These are phyloP conservation scores for Chrysolina oricalcia DNA, from an alignment of 2,888 invertebrate species.

Conservation along the genomic window DNA sequence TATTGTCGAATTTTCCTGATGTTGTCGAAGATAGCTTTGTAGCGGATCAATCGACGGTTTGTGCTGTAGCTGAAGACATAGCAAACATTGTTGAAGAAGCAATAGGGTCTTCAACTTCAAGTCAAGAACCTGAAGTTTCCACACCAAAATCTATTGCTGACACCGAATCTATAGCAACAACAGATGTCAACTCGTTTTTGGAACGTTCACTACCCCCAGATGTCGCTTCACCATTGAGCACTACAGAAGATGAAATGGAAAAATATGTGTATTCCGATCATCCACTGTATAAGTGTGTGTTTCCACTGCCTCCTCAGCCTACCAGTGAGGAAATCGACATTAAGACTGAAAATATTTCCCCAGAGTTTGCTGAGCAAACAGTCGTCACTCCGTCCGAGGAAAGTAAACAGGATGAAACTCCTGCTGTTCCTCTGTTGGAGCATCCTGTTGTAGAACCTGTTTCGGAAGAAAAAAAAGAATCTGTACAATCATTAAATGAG, in stretches of 20 bases:
- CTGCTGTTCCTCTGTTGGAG: neutral
- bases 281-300: slow-evolving; percentile 50
- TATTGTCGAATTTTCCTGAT: slow-evolving; percentile 48
- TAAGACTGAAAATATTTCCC: slow-evolving; percentile 64
- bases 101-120: neutral
- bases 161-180: slow-evolving; percentile 56
- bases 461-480: neutral
- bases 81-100: neutral
- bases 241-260: slow-evolving; percentile 33
- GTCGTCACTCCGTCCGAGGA: slow-evolving; percentile 64
- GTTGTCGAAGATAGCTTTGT: slow-evolving; percentile 43
- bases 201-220: slow-evolving; percentile 60
- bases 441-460: neutral
- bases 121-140: neutral
- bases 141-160: slow-evolving; percentile 37
- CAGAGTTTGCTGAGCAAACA: slow-evolving; percentile 63
- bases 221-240: slow-evolving; percentile 60
- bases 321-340: slow-evolving; percentile 51
- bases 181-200: slow-evolving; percentile 61
- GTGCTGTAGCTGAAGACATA: neutral
- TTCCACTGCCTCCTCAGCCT: slow-evolving; percentile 45
- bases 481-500: slow-evolving; percentile 37
- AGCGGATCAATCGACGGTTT: slow-evolving; percentile 23
- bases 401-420: slow-evolving; percentile 57
- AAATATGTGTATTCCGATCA: slow-evolving; percentile 37